Evolutionary conservation across 2,888 invertebrate genomes (phyloP), one percentile per base, ranked within the genome.

Genomic region (Drosophila prolongata): DNA sequence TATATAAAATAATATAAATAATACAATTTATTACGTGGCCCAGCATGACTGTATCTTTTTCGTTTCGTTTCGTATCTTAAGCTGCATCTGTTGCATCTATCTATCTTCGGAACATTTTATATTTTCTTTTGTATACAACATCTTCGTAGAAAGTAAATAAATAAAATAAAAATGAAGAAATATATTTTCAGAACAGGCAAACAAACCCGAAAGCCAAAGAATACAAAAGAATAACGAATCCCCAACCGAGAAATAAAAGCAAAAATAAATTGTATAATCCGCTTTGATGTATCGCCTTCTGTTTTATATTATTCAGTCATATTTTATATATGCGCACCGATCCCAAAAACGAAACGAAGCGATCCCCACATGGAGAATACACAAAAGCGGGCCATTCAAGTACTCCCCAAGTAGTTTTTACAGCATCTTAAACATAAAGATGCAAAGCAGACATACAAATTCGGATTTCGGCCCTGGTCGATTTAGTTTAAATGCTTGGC

Each of bases 271-370:
- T 84, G 83, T 79, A 81, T 86, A 86, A 86, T 86, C 85, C 89
- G 76, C 85, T 86, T 86, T 86, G 85, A 86, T 86, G 89, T 86
- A 86, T 89, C 89, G 85, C 87, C 87, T 89, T 87, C 83, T 89
- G 89, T 84, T 89, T 84, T 84, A 84, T 89, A 83, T 83, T 83
- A 82, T 88, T 83, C 80, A 77, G 87, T 68, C 89, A 83, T 86
- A 82, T 88, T 86, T 88, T 82, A 86, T 87, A 73, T 76, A 76
- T 68, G 65, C 65, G 66, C 19, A 58, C 52, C 50, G 50, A 66
- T 54, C 38, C 40, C 38, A 14, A 40, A 40, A 40, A 14, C 40
- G 9, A 14, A 40, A 14, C 42, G 49, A 27, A n/a, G 13, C 43
- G 37, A 61, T 38, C 47, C 43, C 52, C 66, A 35, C 49, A 49